A percentile compares a stretch with the other conserved stretches of the same genome.
These are phyloP conservation scores for Actinopyga echinites DNA, from an alignment of 53 echinoderm and acorn worm genomes.

Conservation along the genomic window DNA sequence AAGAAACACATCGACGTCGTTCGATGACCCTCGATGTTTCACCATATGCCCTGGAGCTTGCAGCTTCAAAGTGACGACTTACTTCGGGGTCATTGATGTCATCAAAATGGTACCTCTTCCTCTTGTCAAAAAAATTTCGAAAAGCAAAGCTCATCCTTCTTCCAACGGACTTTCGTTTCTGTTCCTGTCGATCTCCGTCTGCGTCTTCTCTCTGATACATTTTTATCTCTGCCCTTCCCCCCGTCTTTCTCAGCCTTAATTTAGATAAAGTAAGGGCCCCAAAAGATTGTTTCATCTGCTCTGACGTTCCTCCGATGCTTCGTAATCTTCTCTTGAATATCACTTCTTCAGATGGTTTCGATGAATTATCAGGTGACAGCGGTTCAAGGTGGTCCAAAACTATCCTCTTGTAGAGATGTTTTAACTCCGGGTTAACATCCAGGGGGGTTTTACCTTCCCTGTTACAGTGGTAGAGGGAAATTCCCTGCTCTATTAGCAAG, in stretches of 20 bases:
- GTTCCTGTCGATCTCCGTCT: slow-evolving; percentile 8
- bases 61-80: not conserved
- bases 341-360: slow-evolving; percentile 52
- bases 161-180: slow-evolving; percentile 24
- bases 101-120: slow-evolving; percentile 16
- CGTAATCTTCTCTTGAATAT: slow-evolving; percentile 17
- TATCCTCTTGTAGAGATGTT: slow-evolving; percentile 73
- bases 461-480: slow-evolving; percentile 60
- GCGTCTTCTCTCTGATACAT: not conserved
- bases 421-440: slow-evolving; percentile 69
- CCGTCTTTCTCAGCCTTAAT: slow-evolving; percentile 34
- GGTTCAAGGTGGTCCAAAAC: slow-evolving; percentile 76
- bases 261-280: slow-evolving; percentile 26
- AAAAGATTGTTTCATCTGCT: slow-evolving; percentile 18
- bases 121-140: slow-evolving; percentile 29
- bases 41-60: slow-evolving; percentile 4
- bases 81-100: slow-evolving; percentile 11
- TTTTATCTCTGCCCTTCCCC: not conserved
- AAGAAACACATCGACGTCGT: slow-evolving; percentile 17
- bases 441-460: slow-evolving; percentile 63
- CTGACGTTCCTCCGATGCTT: slow-evolving; percentile 20
- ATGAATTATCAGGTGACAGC: slow-evolving; percentile 62
- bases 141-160: slow-evolving; percentile 39
- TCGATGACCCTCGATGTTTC: slow-evolving; percentile 16
- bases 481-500: slow-evolving; percentile 69